phyloP scores from a whole-genome alignment of 1,140 invertebrate genomes.

The Trissolcus basalis region DNA sequence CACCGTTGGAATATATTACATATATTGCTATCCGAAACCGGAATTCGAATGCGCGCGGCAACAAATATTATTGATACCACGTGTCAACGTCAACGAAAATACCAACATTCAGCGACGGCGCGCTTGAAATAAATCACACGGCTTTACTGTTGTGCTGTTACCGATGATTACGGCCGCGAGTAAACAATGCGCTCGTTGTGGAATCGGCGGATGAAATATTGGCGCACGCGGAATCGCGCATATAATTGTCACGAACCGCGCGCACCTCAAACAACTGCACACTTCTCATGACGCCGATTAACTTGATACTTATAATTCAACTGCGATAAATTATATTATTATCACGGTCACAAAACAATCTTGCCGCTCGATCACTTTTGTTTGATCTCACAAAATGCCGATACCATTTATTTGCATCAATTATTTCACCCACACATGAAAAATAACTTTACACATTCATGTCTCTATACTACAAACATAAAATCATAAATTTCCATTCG shows the following conservation, averaged over 20 bases:
- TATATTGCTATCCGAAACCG: constrained; percentile 41
- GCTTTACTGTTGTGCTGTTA: constrained; percentile 9
- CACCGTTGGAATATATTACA: constrained; percentile 15
- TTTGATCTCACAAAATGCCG: no score
- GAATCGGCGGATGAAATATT: constrained; percentile 48
- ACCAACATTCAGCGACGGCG: constrained; percentile 24
- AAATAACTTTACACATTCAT: no score
- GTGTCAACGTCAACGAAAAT: constrained; percentile 51
- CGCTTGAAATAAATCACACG: constrained; percentile 44
- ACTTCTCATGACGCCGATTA: constrained; percentile 42
- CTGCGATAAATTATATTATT: constrained; percentile 14
- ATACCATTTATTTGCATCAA: no score
- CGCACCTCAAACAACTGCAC: constrained; percentile 29
- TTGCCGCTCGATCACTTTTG: no score
- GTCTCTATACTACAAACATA: no score
- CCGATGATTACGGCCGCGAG: constrained; percentile 36
- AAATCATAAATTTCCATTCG: no score
- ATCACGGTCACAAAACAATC: no score
- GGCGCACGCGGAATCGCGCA: constrained; percentile 21
- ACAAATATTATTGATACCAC: constrained; percentile 28
- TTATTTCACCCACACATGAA: no score
- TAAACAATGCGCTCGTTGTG: constrained; percentile 47
- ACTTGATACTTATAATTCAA: constrained; percentile 33
- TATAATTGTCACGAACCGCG: constrained; percentile 54
- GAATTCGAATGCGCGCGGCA: constrained; percentile 27